These are phyloP conservation scores for Callipepla californica DNA, from an alignment of 2,113 vertebrate genomes.

Conservation along the genomic window DNA sequence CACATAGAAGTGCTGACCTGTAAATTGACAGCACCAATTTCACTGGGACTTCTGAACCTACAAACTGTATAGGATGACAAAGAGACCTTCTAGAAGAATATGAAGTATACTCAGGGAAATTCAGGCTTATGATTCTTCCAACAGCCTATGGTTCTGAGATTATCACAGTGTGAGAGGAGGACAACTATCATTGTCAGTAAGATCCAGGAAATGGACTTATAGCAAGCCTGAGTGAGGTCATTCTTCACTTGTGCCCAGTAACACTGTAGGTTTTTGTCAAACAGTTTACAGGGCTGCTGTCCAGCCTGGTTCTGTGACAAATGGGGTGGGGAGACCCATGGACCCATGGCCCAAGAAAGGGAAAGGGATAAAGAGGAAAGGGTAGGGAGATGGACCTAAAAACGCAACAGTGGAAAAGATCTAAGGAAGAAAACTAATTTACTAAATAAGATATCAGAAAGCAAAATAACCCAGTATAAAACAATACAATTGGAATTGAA, in stretches of 20 bases:
- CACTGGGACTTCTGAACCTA: background rate
- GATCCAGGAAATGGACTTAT: background rate
- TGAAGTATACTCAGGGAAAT: background rate
- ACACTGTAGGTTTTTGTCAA: background rate
- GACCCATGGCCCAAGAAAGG: no score
- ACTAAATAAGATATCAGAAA: no score
- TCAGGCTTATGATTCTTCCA: background rate
- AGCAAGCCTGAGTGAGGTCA: background rate
- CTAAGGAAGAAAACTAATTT: no score
- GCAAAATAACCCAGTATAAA: no score
- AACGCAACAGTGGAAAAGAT: no score
- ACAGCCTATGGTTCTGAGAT: accelerated
- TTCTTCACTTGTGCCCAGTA: background rate
- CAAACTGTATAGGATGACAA: background rate
- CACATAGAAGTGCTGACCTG: accelerated
- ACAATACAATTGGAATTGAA: no score
- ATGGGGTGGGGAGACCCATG: no score
- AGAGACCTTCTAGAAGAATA: background rate
- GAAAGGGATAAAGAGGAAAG: no score
- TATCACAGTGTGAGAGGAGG: background rate
- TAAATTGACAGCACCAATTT: background rate
- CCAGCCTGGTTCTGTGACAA: no score
- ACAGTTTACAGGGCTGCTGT: no score
- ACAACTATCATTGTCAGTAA: background rate
- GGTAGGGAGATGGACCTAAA: no score